Evolutionary conservation across 64 coral and sea anemone species (phyloP), one percentile per base, ranked within the genome.

Genomic region (Exaiptasia diaphana): DNA sequence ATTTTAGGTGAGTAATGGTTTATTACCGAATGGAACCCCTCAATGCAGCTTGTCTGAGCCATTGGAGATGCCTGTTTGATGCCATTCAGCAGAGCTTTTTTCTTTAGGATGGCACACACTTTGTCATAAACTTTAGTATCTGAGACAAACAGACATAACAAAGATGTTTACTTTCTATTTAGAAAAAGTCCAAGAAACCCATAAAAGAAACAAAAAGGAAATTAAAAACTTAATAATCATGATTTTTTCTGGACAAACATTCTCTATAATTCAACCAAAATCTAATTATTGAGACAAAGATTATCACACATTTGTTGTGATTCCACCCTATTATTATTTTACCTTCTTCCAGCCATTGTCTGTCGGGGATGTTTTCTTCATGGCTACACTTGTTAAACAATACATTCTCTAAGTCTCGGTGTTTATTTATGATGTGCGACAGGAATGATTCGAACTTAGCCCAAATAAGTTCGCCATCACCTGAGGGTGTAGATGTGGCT

Each of bases 1-100:
- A 75, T 85, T 41, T 85, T 85, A 2, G 82, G 82, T 10, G 69
- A 68, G 64, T 71, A 85, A 5, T 75, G 82, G 53, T 85, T 85
- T 2, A 85, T 6, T 5, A 85, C 82, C 22, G 82, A 85, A 29
- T 85, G 82, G 36, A 73, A 85, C 23, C 82, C 82, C 27, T 85
- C 69, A 4, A 75, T 45, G 31, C 22, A 33, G 35, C 82, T 85
- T 14, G 82, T 85, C 48, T 85, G 70, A 30, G 52, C 82, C 5
- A 85, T 22, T 15, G 69, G 69, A 6, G 82, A 85, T 48, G 53
- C 37, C 28, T 85, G 32, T 44, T 85, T 85, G 53, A 85, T 75
- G 28, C 35, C 68, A 17, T 75, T 85, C 38, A 85, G 45, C 2
- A 85, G 28, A 23, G 44, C 29, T 41, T 37, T 57, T 21, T 85